Evolutionary conservation across 2,113 vertebrate genomes (phyloP), one percentile per base, ranked within the genome.

Genomic region (Telmatochromis sp.): DNA sequence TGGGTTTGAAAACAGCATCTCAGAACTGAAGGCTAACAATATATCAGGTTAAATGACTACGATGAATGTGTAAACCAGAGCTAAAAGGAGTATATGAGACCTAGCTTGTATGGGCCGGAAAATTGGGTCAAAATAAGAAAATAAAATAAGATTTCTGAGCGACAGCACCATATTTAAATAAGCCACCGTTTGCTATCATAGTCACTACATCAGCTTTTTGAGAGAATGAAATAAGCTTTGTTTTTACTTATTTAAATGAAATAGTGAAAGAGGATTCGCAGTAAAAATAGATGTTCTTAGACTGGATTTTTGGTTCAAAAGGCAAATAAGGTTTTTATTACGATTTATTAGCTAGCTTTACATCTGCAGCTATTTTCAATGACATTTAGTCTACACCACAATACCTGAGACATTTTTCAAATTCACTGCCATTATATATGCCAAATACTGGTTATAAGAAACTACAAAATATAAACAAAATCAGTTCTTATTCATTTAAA

Each of bases 41-140:
- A 26, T 31, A 45, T 81, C 60, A 55, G 78, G 31, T 47, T 55
- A 70, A 55, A 55, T 81, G 33, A 40, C 65, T 35, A 35, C 17
- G 0, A 2, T 35, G 31, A 65, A 65, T 0, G 2, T 65, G 33
- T 49, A 78, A 78, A 31, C 70, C 26, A 78, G 45, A 49, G 9
- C 70, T 31, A n/a, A 78, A 78, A 49, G 45, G 42, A 78, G 45
- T n/a, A 78, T 78, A 78, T n/a, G 10, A 49, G 45, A 19, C 6
- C 17, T 31, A 78, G 57, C 57, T 60, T 10, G 6, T 19, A 1
- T 19, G 23, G 8, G 42, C 23, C 0, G 0, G 42, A 26, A 75
- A 28, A 47, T 6, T 26, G 14, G 40, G 23, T 47, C 57, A 60
- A 60, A 60, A 33, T 31, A 60, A 26, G 21, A 23, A 23, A 23